Conservation (phyloP, 2,888 invertebrate species). For the Apamea monoglypha region DNA sequence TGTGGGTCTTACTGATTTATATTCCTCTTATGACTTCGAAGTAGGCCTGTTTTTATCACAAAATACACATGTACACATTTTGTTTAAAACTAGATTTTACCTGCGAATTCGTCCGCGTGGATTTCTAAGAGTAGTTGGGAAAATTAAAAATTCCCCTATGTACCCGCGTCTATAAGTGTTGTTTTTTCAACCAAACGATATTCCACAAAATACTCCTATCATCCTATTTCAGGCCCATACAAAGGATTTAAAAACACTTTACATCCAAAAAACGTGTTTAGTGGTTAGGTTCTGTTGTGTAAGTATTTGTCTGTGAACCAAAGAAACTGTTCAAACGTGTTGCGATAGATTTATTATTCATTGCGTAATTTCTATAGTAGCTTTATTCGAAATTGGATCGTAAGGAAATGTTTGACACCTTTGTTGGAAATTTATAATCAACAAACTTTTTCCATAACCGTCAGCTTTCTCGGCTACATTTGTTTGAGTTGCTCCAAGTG, state of each 20-base stretch:
- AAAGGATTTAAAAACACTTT: background rate
- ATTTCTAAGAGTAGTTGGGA: background rate
- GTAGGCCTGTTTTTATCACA: conserved; percentile 27
- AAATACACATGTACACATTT: conserved; percentile 12
- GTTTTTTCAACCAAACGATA: background rate
- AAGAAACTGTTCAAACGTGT: background rate
- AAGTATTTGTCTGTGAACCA: background rate
- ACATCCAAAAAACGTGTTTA: background rate
- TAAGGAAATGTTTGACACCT: conserved; percentile 61
- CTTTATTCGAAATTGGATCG: conserved; percentile 47
- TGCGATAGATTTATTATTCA: conserved; percentile 15
- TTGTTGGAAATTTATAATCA: conserved; percentile 70
- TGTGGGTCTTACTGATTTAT: conserved; percentile 52
- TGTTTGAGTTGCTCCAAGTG: conserved; percentile 76
- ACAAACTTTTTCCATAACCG: conserved; percentile 78
- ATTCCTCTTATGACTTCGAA: conserved; percentile 31
- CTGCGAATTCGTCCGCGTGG: background rate
- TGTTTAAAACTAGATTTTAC: background rate
- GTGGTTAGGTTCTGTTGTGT: background rate
- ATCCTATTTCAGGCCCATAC: background rate
- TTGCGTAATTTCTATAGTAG: conserved; percentile 17
- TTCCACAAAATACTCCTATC: background rate
- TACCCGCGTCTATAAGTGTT: background rate
- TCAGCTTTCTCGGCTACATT: conserved; percentile 66
- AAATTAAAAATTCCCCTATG: background rate